These are phyloP conservation scores for Sebastes kiyomatsui DNA, from an alignment of 2,797 vertebrate genomes.

Conservation along the genomic window DNA sequence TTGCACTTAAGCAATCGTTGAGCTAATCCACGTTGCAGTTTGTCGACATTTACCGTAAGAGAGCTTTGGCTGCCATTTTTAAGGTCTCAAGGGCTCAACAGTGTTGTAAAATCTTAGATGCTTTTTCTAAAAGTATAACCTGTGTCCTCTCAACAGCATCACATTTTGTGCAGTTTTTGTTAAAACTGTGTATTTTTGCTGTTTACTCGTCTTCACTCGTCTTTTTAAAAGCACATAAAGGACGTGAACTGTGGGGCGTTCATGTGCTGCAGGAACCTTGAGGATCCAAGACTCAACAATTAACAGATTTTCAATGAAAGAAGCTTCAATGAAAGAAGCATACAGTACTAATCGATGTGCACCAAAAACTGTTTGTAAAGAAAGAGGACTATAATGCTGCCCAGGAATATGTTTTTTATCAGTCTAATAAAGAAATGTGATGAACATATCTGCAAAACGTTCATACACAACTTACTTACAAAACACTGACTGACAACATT, in stretches of 20 bases:
- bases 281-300: background rate
- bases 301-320: background rate
- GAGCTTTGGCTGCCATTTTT: background rate
- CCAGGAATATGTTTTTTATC: background rate
- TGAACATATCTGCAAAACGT: background rate
- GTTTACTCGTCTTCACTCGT: background rate
- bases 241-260: background rate
- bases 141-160: background rate
- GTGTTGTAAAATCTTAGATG: background rate
- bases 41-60: conserved; percentile 17
- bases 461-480: background rate
- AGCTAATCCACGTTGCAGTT: conserved; percentile 8
- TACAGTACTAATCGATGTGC: background rate
- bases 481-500: background rate
- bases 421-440: background rate
- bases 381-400: accelerated
- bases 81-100: background rate
- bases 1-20: background rate
- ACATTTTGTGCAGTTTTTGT: background rate
- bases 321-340: background rate
- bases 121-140: background rate
- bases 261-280: background rate
- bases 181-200: background rate
- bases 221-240: background rate
- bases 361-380: background rate